Conservation (phyloP, 2,888 invertebrate genomes). For the Drosophila paranaensis region DNA sequence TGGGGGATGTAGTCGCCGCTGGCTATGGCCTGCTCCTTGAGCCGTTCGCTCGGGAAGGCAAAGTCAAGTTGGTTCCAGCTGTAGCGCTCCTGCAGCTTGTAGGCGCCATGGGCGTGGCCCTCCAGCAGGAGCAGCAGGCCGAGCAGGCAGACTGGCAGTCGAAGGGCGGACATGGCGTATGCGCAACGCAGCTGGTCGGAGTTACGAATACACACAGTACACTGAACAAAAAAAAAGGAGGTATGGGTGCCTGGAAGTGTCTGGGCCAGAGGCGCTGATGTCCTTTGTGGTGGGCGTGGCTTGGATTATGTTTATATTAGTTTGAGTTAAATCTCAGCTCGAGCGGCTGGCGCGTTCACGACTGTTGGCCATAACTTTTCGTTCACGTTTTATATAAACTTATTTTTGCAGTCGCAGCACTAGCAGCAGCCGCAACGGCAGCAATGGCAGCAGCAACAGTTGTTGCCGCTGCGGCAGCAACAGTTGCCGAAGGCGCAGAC, state of each 20-base stretch:
- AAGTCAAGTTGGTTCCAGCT: constrained; percentile 92
- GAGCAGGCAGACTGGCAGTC: constrained; percentile 5
- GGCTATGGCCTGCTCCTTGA: constrained; percentile 88
- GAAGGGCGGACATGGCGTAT: constrained; percentile 29
- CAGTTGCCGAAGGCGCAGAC: constrained; percentile 25
- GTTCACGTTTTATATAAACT: constrained; percentile 71
- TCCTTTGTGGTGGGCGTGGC: constrained; percentile 20
- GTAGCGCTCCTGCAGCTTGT: constrained; percentile 89
- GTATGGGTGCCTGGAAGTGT: background rate
- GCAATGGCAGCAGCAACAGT: constrained; percentile 15
- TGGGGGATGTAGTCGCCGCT: constrained; percentile 90
- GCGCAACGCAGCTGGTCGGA: constrained; percentile 7
- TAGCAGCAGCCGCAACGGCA: constrained; percentile 13
- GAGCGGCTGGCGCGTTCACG: constrained; percentile 66
- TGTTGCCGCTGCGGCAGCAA: constrained; percentile 25
- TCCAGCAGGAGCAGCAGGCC: constrained; percentile 36
- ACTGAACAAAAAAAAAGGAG: constrained; percentile 15
- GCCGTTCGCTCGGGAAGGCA: constrained; percentile 88
- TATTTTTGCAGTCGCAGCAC: constrained; percentile 44
- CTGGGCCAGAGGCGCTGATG: constrained; percentile 1
- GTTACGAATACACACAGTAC: constrained; percentile 4
- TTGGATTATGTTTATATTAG: background rate
- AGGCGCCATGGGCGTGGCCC: constrained; percentile 65
- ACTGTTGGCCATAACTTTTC: constrained; percentile 63
- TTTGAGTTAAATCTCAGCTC: constrained; percentile 30